phyloP scores from a whole-genome alignment of 2,797 vertebrate species.

The Sparus aurata region DNA sequence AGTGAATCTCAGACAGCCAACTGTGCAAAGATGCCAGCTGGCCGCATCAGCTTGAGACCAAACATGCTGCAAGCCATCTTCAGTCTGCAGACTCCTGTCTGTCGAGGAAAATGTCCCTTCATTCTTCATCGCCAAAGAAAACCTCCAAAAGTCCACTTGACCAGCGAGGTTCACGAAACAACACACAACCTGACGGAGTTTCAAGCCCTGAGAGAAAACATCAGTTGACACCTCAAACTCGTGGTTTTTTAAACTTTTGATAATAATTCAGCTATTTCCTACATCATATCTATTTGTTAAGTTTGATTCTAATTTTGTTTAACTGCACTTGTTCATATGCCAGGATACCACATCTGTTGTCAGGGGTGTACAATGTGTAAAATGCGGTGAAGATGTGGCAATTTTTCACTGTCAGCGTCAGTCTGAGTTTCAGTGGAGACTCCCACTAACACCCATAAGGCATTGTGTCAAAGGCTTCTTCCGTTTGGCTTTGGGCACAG shows the following conservation, averaged over 20 bases:
- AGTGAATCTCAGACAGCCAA: conserved; percentile 16
- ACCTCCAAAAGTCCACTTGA: neutral
- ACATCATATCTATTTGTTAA: too few relatives aligned
- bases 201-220: neutral
- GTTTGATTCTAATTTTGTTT: too few relatives aligned
- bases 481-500: too few relatives aligned
- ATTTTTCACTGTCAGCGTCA: neutral
- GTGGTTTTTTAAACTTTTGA: too few relatives aligned
- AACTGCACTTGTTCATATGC: too few relatives aligned
- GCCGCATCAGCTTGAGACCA: conserved; percentile 35
- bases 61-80: conserved; percentile 29
- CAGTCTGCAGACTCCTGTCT: conserved; percentile 18
- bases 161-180: neutral
- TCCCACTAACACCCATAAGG: neutral
- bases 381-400: neutral
- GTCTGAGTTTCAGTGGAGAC: neutral
- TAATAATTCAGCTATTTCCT: too few relatives aligned
- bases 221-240: too few relatives aligned
- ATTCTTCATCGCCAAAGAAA: neutral
- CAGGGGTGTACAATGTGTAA: neutral
- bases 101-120: neutral
- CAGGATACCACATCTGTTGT: neutral
- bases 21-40: conserved; percentile 42
- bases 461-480: neutral
- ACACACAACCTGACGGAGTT: neutral